A percentile compares a stretch with the other conserved stretches of the same genome.
Evolutionary conservation across 2,797 vertebrate genomes (phyloP).

Genomic region (Girardinus metallicus): DNA sequence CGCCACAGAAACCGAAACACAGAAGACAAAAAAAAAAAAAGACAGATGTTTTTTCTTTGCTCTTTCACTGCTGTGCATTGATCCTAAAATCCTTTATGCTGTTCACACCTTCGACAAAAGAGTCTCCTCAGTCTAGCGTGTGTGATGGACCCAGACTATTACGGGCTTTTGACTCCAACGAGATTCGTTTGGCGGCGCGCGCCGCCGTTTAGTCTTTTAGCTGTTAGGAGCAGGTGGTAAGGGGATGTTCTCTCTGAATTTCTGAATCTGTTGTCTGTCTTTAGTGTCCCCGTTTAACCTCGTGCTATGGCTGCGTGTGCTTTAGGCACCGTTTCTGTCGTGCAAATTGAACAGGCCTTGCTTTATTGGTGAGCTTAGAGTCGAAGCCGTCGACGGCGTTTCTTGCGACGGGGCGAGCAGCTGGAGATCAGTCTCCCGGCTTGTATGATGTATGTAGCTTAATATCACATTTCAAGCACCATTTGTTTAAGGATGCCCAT

Average conservation of each 20-base stretch:
- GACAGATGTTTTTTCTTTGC: background rate
- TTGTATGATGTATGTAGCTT: background rate
- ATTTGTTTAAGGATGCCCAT: too few species aligned
- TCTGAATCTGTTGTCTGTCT: slow-evolving; percentile 39
- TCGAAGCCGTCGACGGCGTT: background rate
- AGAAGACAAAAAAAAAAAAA: background rate
- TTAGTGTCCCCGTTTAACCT: slow-evolving; percentile 47
- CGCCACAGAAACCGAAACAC: background rate
- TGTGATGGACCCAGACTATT: slow-evolving; percentile 44
- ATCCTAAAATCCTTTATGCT: background rate
- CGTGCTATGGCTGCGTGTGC: slow-evolving; percentile 30
- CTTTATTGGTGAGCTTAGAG: background rate
- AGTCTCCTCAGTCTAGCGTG: slow-evolving; percentile 2
- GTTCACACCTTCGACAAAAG: background rate
- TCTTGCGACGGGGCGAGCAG: slow-evolving; percentile 27
- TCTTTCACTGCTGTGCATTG: background rate
- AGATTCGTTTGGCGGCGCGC: background rate
- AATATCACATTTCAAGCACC: background rate
- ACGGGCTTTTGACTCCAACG: slow-evolving; percentile 51
- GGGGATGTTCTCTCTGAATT: slow-evolving; percentile 25
- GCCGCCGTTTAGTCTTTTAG: slow-evolving; percentile 53
- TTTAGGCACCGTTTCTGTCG: slow-evolving; percentile 1
- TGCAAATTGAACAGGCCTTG: background rate
- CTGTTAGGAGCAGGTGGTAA: background rate
- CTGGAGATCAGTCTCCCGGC: slow-evolving; percentile 22